phyloP scores from a whole-genome alignment of 92 coral and sea anemone species.

The Palythoa grandis region DNA sequence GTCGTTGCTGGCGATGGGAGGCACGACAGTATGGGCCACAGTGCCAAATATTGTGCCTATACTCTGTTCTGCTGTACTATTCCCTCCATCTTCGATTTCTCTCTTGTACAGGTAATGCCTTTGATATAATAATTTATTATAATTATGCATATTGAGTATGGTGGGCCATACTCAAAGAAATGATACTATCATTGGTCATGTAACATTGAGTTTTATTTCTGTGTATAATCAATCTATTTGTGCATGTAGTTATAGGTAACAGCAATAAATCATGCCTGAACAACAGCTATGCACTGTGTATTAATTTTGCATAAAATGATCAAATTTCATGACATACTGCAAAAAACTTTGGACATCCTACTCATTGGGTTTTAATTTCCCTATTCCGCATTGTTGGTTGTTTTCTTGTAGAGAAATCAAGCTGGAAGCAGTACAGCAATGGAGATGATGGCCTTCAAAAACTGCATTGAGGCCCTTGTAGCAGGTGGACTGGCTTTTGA shows the following conservation, averaged over 20 bases:
- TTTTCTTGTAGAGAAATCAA: conserved; percentile 55
- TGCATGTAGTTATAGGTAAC: not conserved
- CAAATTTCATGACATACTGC: not conserved
- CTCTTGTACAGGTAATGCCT: conserved; percentile 67
- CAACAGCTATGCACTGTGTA: not conserved
- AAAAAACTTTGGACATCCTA: not conserved
- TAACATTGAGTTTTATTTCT: not conserved
- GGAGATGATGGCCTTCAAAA: conserved; percentile 63
- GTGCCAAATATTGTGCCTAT: conserved; percentile 71
- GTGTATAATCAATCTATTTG: not conserved
- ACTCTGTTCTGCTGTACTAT: conserved; percentile 60
- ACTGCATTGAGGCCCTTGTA: conserved; percentile 57
- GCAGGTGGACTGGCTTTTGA: conserved; percentile 12
- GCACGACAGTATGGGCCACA: conserved; percentile 74
- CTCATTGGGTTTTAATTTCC: not conserved
- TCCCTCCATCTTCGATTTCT: conserved; percentile 53
- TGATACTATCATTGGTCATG: not conserved
- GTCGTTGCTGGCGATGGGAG: conserved; percentile 69
- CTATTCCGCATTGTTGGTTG: not conserved
- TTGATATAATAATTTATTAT: conserved; percentile 2
- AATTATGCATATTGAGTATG: not conserved
- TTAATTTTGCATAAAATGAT: not conserved
- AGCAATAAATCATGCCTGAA: not conserved
- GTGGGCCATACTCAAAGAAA: not conserved
- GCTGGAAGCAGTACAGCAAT: conserved; percentile 71